A percentile compares a stretch with the other conserved stretches of the same genome.
Conservation (phyloP, 2,888 invertebrate genomes). For the Caenorhabditis zanzibari region DNA sequence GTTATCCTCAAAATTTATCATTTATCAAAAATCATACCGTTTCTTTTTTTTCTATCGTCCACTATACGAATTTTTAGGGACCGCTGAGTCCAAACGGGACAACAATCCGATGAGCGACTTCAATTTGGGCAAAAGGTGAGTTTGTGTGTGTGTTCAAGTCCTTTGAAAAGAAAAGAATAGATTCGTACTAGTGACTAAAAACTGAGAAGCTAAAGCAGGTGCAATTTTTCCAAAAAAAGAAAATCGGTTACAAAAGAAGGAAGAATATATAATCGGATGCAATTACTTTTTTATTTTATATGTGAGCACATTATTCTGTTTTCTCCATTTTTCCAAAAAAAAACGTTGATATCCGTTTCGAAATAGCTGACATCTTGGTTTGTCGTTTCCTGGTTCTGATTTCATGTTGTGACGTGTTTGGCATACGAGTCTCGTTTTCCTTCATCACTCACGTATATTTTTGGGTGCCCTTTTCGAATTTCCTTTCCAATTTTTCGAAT, state of each 20-base stretch:
- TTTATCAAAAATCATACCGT: no score
- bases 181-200: constrained; percentile 36
- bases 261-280: constrained; percentile 22
- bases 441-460: background rate
- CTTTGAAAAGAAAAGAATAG: constrained; percentile 8
- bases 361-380: background rate
- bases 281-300: constrained; percentile 27
- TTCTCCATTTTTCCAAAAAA: background rate
- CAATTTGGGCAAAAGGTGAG: constrained; percentile 66
- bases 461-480: background rate
- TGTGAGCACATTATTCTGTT: background rate
- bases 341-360: background rate
- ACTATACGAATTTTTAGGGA: constrained; percentile 30
- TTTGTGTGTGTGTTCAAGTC: constrained; percentile 26
- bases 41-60: no score
- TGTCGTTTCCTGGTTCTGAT: constrained; percentile 9
- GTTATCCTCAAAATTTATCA: no score
- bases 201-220: constrained; percentile 39
- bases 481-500: background rate
- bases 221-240: constrained; percentile 15
- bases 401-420: constrained; percentile 6
- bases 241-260: background rate
- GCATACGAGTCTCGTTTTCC: background rate
- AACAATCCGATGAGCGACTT: constrained; percentile 70
- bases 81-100: constrained; percentile 54